phyloP scores from a whole-genome alignment of 2,113 vertebrate species.

The Hippocampus barbouri region DNA sequence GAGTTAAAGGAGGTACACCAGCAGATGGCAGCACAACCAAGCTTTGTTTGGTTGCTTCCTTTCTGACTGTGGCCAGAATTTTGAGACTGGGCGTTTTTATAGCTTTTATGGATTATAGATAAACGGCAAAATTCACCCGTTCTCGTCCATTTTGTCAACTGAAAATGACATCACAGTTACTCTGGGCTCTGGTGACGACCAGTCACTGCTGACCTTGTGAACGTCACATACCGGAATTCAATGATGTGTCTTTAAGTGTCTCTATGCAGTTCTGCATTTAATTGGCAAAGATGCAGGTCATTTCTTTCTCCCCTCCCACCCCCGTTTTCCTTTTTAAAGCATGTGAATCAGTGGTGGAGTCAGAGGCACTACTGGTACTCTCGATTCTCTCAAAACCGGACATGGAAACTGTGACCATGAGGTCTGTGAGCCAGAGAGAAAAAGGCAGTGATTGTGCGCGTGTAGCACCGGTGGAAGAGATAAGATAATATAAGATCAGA shows the following conservation, averaged over 20 bases:
- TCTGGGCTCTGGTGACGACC: too few relatives aligned
- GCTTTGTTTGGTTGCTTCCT: background rate
- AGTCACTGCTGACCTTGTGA: too few relatives aligned
- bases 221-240: background rate
- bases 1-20: slow-evolving; percentile 28
- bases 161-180: too few relatives aligned
- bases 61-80: background rate
- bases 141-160: too few relatives aligned
- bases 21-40: slow-evolving; percentile 61
- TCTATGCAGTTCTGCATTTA: slow-evolving; percentile 36
- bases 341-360: slow-evolving; percentile 35
- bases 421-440: slow-evolving; percentile 28
- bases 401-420: slow-evolving; percentile 60
- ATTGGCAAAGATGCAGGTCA: slow-evolving; percentile 47
- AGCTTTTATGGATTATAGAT: too few relatives aligned
- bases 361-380: slow-evolving; percentile 35
- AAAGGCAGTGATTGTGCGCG: slow-evolving; percentile 8
- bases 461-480: background rate
- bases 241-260: slow-evolving; percentile 21
- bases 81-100: background rate
- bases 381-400: slow-evolving; percentile 39
- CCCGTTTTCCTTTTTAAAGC: slow-evolving; percentile 49
- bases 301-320: slow-evolving; percentile 39
- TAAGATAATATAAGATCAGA: too few relatives aligned
- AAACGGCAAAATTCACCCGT: too few relatives aligned